phyloP scores from a whole-genome alignment of 2,113 vertebrate species.

The Scartelaos histophorus region DNA sequence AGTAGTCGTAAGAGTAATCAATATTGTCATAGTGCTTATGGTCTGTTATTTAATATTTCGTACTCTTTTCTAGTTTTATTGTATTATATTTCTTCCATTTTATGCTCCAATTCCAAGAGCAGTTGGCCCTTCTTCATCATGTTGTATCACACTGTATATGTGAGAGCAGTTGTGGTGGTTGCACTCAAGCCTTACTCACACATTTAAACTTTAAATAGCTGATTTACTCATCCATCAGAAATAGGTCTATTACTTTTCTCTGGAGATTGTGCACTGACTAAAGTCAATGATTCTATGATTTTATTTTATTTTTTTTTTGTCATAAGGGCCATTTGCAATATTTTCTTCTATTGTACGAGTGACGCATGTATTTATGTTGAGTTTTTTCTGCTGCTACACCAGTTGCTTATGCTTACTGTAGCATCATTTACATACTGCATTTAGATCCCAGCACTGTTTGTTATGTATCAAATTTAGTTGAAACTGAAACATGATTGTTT shows the following conservation, averaged over 20 bases:
- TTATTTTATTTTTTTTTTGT: slow-evolving; percentile 20
- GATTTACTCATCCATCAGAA: slow-evolving; percentile 28
- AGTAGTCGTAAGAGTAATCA: slow-evolving; percentile 69
- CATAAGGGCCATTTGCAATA: slow-evolving; percentile 69
- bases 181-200: slow-evolving; percentile 50
- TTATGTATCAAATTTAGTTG: slow-evolving; percentile 64
- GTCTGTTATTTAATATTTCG: slow-evolving; percentile 69
- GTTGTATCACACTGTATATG: slow-evolving; percentile 11
- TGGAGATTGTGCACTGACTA: slow-evolving; percentile 39
- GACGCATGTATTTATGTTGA: not conserved
- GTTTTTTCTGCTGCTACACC: slow-evolving; percentile 64
- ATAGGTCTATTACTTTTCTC: slow-evolving; percentile 3
- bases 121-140: slow-evolving; percentile 53
- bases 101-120: slow-evolving; percentile 20
- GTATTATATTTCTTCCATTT: slow-evolving; percentile 27
- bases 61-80: slow-evolving; percentile 54
- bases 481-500: slow-evolving; percentile 44
- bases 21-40: slow-evolving; percentile 71
- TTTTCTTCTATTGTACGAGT: slow-evolving; percentile 16
- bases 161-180: slow-evolving; percentile 34
- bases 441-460: slow-evolving; percentile 67
- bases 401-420: slow-evolving; percentile 59
- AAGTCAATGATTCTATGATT: slow-evolving; percentile 23
- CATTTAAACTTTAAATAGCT: slow-evolving; percentile 34
- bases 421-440: slow-evolving; percentile 24